These are phyloP conservation scores for Arbacia lixula DNA, from an alignment of 53 echinoderm and acorn worm genomes.

Conservation along the genomic window DNA sequence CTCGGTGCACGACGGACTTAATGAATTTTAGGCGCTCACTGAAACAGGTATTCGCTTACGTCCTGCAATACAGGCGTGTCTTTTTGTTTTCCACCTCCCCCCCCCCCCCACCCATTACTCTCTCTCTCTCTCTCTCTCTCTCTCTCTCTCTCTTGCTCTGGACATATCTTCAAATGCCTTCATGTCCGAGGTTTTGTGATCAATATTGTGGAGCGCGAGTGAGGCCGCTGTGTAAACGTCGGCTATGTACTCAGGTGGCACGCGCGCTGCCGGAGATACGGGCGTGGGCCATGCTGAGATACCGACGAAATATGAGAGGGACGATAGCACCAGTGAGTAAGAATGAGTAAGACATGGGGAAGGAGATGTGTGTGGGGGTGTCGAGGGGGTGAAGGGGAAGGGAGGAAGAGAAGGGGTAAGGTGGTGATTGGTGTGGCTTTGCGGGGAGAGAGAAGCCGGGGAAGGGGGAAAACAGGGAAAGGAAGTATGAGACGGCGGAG, in stretches of 20 bases:
- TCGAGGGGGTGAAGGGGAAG: too few relatives aligned
- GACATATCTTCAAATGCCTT: constrained; percentile 39
- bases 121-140: not conserved
- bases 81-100: not conserved
- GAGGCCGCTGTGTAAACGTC: constrained; percentile 41
- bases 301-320: constrained; percentile 7
- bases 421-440: too few relatives aligned
- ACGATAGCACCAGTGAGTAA: too few relatives aligned
- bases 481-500: too few relatives aligned
- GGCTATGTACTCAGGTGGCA: constrained; percentile 50
- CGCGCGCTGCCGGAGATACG: not conserved
- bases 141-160: not conserved
- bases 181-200: constrained; percentile 22
- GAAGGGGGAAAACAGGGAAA: too few relatives aligned
- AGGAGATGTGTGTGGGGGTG: too few relatives aligned
- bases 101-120: not conserved
- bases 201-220: constrained; percentile 17
- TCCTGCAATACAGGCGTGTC: not conserved
- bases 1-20: constrained; percentile 15
- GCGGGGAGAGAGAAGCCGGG: too few relatives aligned
- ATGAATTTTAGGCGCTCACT: constrained; percentile 31
- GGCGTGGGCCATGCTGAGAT: not conserved
- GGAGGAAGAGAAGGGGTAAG: not conserved
- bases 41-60: constrained; percentile 32
- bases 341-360: too few relatives aligned